Conservation (phyloP, 2,888 invertebrate genomes). For the Linyphia triangularis region DNA sequence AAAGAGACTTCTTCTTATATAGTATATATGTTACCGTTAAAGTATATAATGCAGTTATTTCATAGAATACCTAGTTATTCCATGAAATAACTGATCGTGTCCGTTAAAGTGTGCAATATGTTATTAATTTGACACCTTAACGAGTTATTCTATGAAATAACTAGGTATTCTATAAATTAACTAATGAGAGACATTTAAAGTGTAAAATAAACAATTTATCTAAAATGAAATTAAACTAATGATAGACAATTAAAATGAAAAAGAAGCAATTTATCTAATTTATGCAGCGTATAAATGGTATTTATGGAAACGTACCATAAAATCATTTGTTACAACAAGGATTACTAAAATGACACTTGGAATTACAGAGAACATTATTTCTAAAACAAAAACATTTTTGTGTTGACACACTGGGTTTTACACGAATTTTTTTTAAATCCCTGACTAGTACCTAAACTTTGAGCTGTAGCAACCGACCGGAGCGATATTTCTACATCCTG, state of each 20-base stretch:
- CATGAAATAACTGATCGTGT: slow-evolving; percentile 69
- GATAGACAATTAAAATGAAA: slow-evolving; percentile 54
- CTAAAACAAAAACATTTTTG: too few relatives aligned
- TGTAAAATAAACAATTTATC: too few relatives aligned
- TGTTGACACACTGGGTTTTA: slow-evolving; percentile 61
- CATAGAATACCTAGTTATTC: slow-evolving; percentile 65
- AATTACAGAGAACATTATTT: too few relatives aligned
- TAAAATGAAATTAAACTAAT: too few relatives aligned
- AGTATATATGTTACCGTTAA: slow-evolving; percentile 67
- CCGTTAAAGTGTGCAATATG: slow-evolving; percentile 69
- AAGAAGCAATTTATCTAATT: slow-evolving; percentile 60
- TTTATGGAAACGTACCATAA: slow-evolving; percentile 53
- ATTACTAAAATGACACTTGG: too few relatives aligned
- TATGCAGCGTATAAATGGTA: slow-evolving; percentile 53
- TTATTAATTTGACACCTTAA: slow-evolving; percentile 65
- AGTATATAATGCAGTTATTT: slow-evolving; percentile 66
- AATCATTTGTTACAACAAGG: slow-evolving; percentile 38
- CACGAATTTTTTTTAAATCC: slow-evolving; percentile 64
- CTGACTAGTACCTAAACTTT: slow-evolving; percentile 59
- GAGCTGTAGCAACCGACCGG: slow-evolving; percentile 62
- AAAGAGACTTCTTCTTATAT: too few relatives aligned
- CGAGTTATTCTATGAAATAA: too few relatives aligned
- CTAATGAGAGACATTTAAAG: too few relatives aligned
- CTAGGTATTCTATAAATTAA: too few relatives aligned
- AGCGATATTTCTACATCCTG: slow-evolving; percentile 60